phyloP scores from a whole-genome alignment of 2,888 invertebrate species.

The Limnephilus marmoratus region DNA sequence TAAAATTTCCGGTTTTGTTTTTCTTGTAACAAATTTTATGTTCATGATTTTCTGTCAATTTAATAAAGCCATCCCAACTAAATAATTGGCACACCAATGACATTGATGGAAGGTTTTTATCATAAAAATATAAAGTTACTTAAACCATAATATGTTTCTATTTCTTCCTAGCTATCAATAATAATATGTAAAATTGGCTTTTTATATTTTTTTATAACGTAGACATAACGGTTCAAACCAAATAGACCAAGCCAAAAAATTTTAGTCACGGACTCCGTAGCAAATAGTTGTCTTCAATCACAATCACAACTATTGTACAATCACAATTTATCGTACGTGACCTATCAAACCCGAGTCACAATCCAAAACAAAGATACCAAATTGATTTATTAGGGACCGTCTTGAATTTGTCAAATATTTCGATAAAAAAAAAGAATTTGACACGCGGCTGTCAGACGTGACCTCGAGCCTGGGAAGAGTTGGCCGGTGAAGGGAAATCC shows the following conservation, averaged over 20 bases:
- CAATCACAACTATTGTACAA: conserved; percentile 19
- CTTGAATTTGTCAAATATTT: conserved; percentile 55
- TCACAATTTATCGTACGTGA: conserved; percentile 47
- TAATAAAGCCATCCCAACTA: background rate
- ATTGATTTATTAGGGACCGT: conserved; percentile 48
- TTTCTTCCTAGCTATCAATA: background rate
- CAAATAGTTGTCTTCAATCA: conserved; percentile 16
- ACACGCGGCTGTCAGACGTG: conserved; percentile 47
- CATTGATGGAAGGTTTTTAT: background rate
- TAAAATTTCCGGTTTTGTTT: too few species aligned
- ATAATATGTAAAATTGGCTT: background rate
- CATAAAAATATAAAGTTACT: background rate
- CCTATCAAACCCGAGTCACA: conserved; percentile 42
- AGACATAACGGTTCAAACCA: background rate
- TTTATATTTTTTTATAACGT: background rate
- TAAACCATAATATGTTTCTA: background rate
- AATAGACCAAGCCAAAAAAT: background rate
- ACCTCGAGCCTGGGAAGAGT: conserved; percentile 55
- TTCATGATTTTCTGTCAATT: background rate
- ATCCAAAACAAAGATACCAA: conserved; percentile 15
- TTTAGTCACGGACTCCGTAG: conserved; percentile 6
- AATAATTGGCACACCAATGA: background rate
- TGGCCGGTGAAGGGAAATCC: conserved; percentile 4
- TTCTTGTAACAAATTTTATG: too few species aligned
- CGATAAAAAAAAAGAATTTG: conserved; percentile 30